Conservation (phyloP, 2,888 invertebrate species). For the Rhamphomyia laevipes region DNA sequence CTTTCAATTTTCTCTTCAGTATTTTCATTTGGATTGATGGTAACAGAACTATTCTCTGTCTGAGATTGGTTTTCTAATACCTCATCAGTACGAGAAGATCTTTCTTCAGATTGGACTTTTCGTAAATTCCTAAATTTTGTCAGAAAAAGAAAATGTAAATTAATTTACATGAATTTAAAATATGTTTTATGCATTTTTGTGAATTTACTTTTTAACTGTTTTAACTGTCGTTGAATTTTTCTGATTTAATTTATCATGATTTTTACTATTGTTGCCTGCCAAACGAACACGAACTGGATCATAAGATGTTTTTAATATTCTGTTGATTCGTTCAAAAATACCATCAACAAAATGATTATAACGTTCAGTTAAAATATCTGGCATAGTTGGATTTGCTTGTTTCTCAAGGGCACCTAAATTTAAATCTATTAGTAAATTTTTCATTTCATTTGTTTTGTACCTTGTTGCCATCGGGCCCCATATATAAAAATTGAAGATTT, state of each 20-base stretch:
- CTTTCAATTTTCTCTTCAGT: neutral
- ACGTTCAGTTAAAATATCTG: slow-evolving; percentile 63
- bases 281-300: slow-evolving; percentile 66
- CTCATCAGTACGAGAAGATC: slow-evolving; percentile 27
- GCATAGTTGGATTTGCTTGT: slow-evolving; percentile 34
- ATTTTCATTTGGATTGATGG: slow-evolving; percentile 30
- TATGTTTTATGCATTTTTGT: slow-evolving; percentile 8
- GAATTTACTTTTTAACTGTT: slow-evolving; percentile 20
- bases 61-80: slow-evolving; percentile 5
- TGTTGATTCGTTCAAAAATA: slow-evolving; percentile 69
- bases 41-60: slow-evolving; percentile 18
- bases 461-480: too few relatives aligned
- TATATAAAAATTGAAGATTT: too few relatives aligned
- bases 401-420: neutral
- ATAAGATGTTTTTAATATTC: slow-evolving; percentile 64
- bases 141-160: neutral
- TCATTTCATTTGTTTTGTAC: too few relatives aligned
- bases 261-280: slow-evolving; percentile 14
- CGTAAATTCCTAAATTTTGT: too few relatives aligned
- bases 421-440: neutral
- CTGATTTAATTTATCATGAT: neutral
- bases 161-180: neutral
- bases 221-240: neutral
- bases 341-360: slow-evolving; percentile 80
- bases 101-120: too few relatives aligned